Conservation (phyloP, 2,113 vertebrate genomes). For the Anarrhichthys ocellatus region DNA sequence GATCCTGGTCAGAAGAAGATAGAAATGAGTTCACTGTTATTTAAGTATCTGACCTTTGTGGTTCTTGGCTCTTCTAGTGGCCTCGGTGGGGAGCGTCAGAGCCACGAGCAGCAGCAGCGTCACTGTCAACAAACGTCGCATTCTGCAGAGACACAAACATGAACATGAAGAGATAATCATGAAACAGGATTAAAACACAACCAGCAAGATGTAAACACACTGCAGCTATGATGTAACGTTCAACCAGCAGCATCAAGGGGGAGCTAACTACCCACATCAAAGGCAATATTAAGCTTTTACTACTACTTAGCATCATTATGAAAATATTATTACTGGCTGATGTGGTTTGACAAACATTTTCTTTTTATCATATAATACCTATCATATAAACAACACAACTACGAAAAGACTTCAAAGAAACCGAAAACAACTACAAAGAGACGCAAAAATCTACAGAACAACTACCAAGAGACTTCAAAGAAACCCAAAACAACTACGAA, state of each 20-base stretch:
- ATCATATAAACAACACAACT: too few species aligned
- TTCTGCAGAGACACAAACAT: conserved; percentile 77
- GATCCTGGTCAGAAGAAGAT: too few species aligned
- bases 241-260: background rate
- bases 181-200: background rate
- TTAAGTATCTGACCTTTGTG: conserved; percentile 58
- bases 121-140: conserved; percentile 83
- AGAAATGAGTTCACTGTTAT: too few species aligned
- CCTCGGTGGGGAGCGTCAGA: conserved; percentile 83
- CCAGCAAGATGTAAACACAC: background rate
- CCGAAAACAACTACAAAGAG: background rate
- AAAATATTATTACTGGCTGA: background rate
- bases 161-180: background rate
- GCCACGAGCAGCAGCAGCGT: conserved; percentile 83
- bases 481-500: background rate
- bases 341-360: background rate
- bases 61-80: conserved; percentile 87
- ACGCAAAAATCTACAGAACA: background rate
- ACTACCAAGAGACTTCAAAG: background rate
- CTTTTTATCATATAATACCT: too few species aligned
- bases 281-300: background rate
- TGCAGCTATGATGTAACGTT: background rate
- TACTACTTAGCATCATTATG: background rate
- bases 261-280: background rate
- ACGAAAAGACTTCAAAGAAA: background rate